These are phyloP conservation scores for Ridgeia piscesae DNA, from an alignment of 1,140 invertebrate species.

Conservation along the genomic window DNA sequence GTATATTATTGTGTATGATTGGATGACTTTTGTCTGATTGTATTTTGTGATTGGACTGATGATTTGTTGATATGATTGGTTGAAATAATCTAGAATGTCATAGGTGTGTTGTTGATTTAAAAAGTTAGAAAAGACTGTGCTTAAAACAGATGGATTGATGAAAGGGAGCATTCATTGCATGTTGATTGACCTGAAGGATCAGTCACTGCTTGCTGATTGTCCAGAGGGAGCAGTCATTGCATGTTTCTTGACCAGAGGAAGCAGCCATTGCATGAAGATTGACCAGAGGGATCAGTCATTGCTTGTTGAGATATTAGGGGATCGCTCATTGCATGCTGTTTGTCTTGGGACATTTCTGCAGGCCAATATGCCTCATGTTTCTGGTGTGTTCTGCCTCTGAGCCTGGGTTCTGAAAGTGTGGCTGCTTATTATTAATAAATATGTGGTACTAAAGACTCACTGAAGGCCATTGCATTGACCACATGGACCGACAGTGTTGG, in stretches of 20 bases:
- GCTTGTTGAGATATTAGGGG: background rate
- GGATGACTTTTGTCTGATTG: too few species aligned
- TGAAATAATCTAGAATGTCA: background rate
- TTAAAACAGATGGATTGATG: background rate
- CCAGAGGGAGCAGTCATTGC: background rate
- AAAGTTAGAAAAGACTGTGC: background rate
- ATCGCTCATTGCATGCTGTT: background rate
- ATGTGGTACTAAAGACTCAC: too few species aligned
- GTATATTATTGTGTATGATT: too few species aligned
- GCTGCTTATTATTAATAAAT: too few species aligned
- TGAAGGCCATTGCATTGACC: too few species aligned
- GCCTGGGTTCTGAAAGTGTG: too few species aligned
- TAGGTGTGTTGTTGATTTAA: background rate
- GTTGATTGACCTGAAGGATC: background rate
- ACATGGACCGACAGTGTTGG: too few species aligned
- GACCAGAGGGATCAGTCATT: background rate
- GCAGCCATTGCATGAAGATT: background rate
- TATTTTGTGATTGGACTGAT: too few species aligned
- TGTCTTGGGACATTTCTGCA: background rate
- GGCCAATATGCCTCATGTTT: background rate
- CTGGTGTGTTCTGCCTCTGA: too few species aligned
- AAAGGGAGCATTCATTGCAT: background rate
- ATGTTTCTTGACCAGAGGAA: too few species aligned
- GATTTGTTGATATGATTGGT: background rate
- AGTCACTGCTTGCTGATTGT: background rate